Conservation (phyloP, 1,140 invertebrate species). For the Dendroctonus ponderosae region DNA sequence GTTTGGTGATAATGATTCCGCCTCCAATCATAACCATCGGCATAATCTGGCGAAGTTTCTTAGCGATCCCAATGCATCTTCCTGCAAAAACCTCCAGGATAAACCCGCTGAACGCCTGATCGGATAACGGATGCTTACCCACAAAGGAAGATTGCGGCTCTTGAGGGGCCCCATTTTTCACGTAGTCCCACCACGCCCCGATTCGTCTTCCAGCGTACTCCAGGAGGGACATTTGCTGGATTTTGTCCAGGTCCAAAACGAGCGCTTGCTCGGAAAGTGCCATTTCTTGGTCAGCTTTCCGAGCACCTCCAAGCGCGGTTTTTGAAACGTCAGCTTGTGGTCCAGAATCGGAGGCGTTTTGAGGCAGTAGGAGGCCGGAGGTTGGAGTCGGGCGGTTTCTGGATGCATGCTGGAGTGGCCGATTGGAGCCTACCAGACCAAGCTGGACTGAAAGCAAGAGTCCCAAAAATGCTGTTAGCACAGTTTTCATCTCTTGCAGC, state of each 20-base stretch:
- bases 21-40: slow-evolving; percentile 20
- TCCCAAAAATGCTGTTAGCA: too few relatives aligned
- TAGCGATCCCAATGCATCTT: slow-evolving; percentile 22
- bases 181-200: slow-evolving; percentile 11
- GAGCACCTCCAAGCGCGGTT: neutral
- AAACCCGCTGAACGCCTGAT: neutral
- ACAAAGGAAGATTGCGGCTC: slow-evolving; percentile 15
- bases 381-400: neutral
- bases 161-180: slow-evolving; percentile 5
- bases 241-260: slow-evolving; percentile 18
- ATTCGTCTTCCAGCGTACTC: slow-evolving; percentile 12
- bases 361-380: neutral
- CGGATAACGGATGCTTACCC: slow-evolving; percentile 8
- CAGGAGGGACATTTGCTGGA: slow-evolving; percentile 18
- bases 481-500: too few relatives aligned
- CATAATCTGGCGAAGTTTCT: slow-evolving; percentile 18
- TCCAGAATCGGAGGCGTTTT: neutral
- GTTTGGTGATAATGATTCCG: slow-evolving; percentile 24
- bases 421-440: too few relatives aligned
- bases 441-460: too few relatives aligned
- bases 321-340: neutral
- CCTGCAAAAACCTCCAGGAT: slow-evolving; percentile 8
- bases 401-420: too few relatives aligned
- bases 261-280: slow-evolving; percentile 1
- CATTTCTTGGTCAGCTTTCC: neutral